Evolutionary conservation across 2,113 vertebrate genomes (phyloP).

Genomic region (Takifugu flavidus): DNA sequence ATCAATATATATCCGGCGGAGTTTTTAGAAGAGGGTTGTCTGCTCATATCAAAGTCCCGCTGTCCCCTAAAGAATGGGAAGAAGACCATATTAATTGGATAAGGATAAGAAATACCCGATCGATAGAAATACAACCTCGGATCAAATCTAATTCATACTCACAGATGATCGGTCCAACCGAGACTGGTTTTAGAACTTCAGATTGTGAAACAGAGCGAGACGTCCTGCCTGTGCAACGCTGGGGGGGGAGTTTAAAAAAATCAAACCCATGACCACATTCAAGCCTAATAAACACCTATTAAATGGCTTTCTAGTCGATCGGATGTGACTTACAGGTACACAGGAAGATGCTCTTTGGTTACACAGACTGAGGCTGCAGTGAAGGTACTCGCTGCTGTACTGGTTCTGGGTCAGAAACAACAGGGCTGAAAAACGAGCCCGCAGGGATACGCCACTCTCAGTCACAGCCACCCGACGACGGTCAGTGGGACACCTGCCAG

Average conservation of each 20-base stretch:
- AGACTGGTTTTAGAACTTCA: slow-evolving; percentile 8
- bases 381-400: slow-evolving; percentile 36
- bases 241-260: background rate
- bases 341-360: slow-evolving; percentile 13
- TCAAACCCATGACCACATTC: background rate
- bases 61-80: slow-evolving; percentile 29
- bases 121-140: background rate
- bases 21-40: background rate
- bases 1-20: no score
- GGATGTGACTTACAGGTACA: slow-evolving; percentile 35
- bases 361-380: slow-evolving; percentile 55
- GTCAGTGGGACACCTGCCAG: slow-evolving; percentile 55
- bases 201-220: slow-evolving; percentile 35
- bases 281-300: no score
- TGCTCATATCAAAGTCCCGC: slow-evolving; percentile 1
- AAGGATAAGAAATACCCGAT: no score
- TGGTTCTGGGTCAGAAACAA: slow-evolving; percentile 31
- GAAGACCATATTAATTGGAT: background rate
- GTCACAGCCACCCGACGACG: slow-evolving; percentile 36
- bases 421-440: slow-evolving; percentile 50
- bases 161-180: slow-evolving; percentile 56
- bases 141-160: slow-evolving; percentile 10
- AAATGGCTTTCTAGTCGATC: no score
- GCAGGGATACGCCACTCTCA: slow-evolving; percentile 47
- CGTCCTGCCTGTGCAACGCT: slow-evolving; percentile 10